phyloP scores from a whole-genome alignment of 2,888 invertebrate genomes.

The Papilio protenor region DNA sequence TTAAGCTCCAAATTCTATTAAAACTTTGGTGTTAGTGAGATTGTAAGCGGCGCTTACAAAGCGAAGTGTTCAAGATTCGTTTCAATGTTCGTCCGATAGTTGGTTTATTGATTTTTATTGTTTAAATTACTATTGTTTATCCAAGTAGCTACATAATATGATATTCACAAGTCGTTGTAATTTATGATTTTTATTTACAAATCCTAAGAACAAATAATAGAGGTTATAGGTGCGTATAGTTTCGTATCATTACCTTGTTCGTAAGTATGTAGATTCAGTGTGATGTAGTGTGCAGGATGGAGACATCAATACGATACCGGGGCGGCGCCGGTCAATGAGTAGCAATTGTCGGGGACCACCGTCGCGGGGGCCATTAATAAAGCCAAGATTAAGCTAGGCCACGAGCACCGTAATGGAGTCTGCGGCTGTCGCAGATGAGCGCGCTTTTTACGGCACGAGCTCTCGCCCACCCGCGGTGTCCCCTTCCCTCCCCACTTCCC shows the following conservation, averaged over 20 bases:
- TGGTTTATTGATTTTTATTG: conserved; percentile 31
- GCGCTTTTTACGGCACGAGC: conserved; percentile 82
- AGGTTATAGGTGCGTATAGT: neutral
- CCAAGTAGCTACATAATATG: too few relatives aligned
- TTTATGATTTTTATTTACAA: too few relatives aligned
- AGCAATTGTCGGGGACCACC: conserved; percentile 62
- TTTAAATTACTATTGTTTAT: neutral
- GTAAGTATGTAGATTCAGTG: conserved; percentile 31
- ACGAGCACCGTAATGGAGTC: conserved; percentile 71
- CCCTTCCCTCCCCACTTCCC: conserved; percentile 57
- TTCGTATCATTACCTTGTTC: conserved; percentile 31
- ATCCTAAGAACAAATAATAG: neutral
- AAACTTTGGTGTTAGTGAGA: too few relatives aligned
- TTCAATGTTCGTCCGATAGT: conserved; percentile 27
- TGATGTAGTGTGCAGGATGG: conserved; percentile 54
- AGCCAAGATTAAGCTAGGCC: conserved; percentile 75
- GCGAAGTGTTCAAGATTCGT: too few relatives aligned
- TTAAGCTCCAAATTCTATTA: too few relatives aligned
- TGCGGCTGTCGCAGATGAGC: conserved; percentile 74
- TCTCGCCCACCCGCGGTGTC: conserved; percentile 78
- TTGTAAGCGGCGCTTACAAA: too few relatives aligned
- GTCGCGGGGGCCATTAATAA: conserved; percentile 73
- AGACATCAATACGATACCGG: conserved; percentile 60
- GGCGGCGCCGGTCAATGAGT: conserved; percentile 53
- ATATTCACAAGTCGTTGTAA: too few relatives aligned